Percentiles rank a stretch among this genome's conserved stretches.
Evolutionary conservation across 2,888 invertebrate species (phyloP).

Genomic region (Boloria selene): DNA sequence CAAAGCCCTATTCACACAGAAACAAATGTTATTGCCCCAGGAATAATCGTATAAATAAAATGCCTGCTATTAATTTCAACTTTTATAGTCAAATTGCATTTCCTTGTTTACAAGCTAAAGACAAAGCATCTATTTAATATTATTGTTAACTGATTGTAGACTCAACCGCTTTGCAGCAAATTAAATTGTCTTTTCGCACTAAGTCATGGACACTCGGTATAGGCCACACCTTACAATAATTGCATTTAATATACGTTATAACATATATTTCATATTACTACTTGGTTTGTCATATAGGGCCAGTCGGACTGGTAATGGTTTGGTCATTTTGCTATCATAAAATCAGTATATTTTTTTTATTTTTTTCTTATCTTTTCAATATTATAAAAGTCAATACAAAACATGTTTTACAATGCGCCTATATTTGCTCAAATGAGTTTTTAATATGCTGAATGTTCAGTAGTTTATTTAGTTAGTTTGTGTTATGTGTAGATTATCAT

Average conservation of each 20-base stretch:
- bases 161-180: conserved; percentile 14
- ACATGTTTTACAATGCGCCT: too few relatives aligned
- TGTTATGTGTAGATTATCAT: too few relatives aligned
- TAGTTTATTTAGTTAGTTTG: too few relatives aligned
- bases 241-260: conserved; percentile 28
- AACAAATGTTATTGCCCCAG: too few relatives aligned
- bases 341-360: too few relatives aligned
- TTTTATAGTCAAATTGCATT: conserved; percentile 12
- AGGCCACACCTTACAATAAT: conserved; percentile 25
- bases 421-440: too few relatives aligned
- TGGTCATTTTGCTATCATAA: too few relatives aligned
- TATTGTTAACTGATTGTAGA: conserved; percentile 17
- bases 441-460: too few relatives aligned
- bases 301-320: conserved; percentile 1
- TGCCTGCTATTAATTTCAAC: conserved; percentile 11
- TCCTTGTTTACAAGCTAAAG: conserved; percentile 20
- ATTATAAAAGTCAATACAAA: too few relatives aligned
- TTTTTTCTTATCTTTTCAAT: too few relatives aligned
- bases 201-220: conserved; percentile 16
- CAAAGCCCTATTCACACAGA: too few relatives aligned
- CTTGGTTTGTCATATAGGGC: neutral
- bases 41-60: neutral
- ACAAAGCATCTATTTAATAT: conserved; percentile 2
- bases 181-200: conserved; percentile 26
- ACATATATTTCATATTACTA: conserved; percentile 15